Percentiles rank a stretch among this genome's conserved stretches.
These are phyloP conservation scores for Ctenopoma kingsleyae DNA, from an alignment of 2,797 vertebrate species.

Conservation along the genomic window DNA sequence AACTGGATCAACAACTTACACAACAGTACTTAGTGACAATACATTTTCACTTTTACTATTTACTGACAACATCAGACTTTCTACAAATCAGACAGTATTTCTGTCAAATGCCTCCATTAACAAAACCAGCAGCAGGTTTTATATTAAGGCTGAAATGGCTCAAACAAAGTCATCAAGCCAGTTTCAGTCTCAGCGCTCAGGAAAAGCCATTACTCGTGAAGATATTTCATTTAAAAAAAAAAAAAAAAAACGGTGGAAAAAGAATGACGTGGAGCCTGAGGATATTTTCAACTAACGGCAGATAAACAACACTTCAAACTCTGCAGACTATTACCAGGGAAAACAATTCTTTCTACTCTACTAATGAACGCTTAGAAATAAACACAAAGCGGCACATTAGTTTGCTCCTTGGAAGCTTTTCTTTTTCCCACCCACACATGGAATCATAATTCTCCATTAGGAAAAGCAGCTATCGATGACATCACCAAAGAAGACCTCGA, in stretches of 20 bases:
- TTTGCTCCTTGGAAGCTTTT: conserved; percentile 76
- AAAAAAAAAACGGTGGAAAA: conserved; percentile 5
- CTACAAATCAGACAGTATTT: too few relatives aligned
- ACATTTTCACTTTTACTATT: too few relatives aligned
- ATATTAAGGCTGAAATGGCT: not conserved
- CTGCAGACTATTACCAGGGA: conserved; percentile 7
- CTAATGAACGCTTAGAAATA: conserved; percentile 28
- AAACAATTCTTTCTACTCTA: conserved; percentile 25
- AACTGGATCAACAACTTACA: too few relatives aligned
- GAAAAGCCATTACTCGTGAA: not conserved
- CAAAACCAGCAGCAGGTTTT: not conserved
- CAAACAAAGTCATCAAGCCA: not conserved
- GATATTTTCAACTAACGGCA: not conserved
- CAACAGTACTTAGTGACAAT: too few relatives aligned
- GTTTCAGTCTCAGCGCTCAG: not conserved
- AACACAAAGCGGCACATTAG: conserved; percentile 47
- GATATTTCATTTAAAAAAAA: conserved; percentile 14
- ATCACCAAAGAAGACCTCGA: too few relatives aligned
- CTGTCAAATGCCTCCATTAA: not conserved
- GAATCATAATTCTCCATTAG: conserved; percentile 36
- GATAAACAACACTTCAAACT: conserved; percentile 1
- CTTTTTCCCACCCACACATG: conserved; percentile 48
- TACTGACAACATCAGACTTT: too few relatives aligned
- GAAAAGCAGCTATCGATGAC: conserved; percentile 35
- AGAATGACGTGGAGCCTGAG: not conserved